A percentile compares a stretch with the other conserved stretches of the same genome.
Conservation (phyloP, 1,140 invertebrate species). For the Forficula auricularia region DNA sequence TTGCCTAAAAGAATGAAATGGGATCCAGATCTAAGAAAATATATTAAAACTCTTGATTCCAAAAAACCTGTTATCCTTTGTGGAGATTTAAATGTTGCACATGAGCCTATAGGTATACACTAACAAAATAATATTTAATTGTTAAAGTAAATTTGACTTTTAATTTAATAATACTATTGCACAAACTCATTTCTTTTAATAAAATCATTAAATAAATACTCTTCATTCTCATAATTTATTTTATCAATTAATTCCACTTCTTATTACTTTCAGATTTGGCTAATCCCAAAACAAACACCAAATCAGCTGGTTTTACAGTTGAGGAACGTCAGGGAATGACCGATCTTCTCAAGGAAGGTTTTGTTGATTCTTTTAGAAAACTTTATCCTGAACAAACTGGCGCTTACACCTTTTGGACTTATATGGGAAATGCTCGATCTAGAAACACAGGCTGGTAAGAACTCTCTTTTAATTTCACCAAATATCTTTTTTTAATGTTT, state of each 20-base stretch:
- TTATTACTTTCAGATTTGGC: slow-evolving; percentile 51
- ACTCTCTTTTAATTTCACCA: slow-evolving; percentile 9
- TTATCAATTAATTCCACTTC: slow-evolving; percentile 5
- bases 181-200: too few relatives aligned
- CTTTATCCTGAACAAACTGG: slow-evolving; percentile 70
- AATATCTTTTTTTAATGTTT: slow-evolving; percentile 1
- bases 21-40: slow-evolving; percentile 65
- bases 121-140: slow-evolving; percentile 12
- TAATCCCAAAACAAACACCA: slow-evolving; percentile 86
- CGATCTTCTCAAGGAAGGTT: slow-evolving; percentile 56
- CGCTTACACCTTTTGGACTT: slow-evolving; percentile 90
- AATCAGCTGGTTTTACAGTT: slow-evolving; percentile 85
- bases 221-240: slow-evolving; percentile 1
- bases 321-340: slow-evolving; percentile 86
- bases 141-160: slow-evolving; percentile 3
- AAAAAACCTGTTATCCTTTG: slow-evolving; percentile 88
- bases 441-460: slow-evolving; percentile 89
- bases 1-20: slow-evolving; percentile 76
- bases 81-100: slow-evolving; percentile 95
- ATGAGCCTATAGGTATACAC: slow-evolving; percentile 86
- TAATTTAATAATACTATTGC: too few relatives aligned
- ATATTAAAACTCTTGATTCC: slow-evolving; percentile 62
- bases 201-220: too few relatives aligned
- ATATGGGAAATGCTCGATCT: slow-evolving; percentile 62
- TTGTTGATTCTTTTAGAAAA: slow-evolving; percentile 74